These are phyloP conservation scores for Scaptomyza caliginosa DNA, from an alignment of 2,888 invertebrate species.

Conservation along the genomic window DNA sequence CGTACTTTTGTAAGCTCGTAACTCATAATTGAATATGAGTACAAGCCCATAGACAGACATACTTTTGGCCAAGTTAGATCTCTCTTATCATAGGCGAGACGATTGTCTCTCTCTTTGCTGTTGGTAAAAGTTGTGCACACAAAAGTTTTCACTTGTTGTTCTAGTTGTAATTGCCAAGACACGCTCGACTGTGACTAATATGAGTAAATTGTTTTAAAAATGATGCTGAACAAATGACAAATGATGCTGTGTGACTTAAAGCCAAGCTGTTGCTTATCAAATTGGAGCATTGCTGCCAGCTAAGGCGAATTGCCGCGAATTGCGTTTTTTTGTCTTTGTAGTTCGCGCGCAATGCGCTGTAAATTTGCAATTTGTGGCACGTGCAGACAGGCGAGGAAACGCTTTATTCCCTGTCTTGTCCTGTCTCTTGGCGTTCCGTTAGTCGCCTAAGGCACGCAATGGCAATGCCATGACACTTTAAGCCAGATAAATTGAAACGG, in stretches of 20 bases:
- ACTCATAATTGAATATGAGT: conserved; percentile 15
- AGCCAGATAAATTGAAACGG: conserved; percentile 29
- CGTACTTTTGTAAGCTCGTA: conserved; percentile 26
- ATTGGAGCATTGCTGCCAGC: conserved; percentile 59
- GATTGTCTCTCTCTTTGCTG: background rate
- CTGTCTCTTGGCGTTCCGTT: conserved; percentile 22
- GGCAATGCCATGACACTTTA: conserved; percentile 27
- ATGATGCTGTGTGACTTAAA: conserved; percentile 45
- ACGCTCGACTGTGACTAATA: conserved; percentile 60
- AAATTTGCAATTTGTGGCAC: conserved; percentile 28
- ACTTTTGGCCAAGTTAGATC: conserved; percentile 10
- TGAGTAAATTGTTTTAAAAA: conserved; percentile 67
- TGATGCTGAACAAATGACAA: conserved; percentile 74
- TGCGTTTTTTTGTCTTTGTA: conserved; percentile 2
- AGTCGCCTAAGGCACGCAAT: conserved; percentile 46
- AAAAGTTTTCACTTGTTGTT: conserved; percentile 72
- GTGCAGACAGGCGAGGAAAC: conserved; percentile 18
- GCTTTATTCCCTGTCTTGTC: background rate
- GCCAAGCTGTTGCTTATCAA: conserved; percentile 54
- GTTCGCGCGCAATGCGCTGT: conserved; percentile 6
- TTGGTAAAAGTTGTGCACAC: conserved; percentile 5
- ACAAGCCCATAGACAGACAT: background rate
- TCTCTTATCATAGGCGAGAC: conserved; percentile 4
- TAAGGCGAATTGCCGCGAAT: conserved; percentile 14
- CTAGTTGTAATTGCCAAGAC: conserved; percentile 41